These are phyloP conservation scores for Stenodema calcarata DNA, from an alignment of 2,888 invertebrate species.

Conservation along the genomic window DNA sequence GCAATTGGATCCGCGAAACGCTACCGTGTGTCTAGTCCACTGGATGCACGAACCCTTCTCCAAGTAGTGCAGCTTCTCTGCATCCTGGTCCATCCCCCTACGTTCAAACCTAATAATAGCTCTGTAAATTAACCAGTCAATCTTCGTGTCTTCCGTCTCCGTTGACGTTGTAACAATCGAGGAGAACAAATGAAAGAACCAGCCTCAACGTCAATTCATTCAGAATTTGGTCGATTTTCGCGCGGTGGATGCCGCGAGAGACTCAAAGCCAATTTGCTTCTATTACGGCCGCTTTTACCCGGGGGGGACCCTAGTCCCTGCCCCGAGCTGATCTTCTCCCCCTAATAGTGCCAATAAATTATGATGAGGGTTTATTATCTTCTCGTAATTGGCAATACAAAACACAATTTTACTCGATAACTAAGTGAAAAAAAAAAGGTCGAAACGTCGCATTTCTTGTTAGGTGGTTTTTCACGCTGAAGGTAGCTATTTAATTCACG, in stretches of 20 bases:
- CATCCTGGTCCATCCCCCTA: too few species aligned
- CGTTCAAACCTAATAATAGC: too few species aligned
- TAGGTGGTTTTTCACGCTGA: not conserved
- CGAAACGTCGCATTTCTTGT: not conserved
- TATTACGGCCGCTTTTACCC: not conserved
- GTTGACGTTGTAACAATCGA: not conserved
- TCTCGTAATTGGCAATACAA: slow-evolving; percentile 13
- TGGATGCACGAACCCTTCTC: too few species aligned
- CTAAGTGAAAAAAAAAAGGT: not conserved
- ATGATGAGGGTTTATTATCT: slow-evolving; percentile 12
- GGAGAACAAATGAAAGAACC: not conserved
- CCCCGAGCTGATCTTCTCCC: not conserved
- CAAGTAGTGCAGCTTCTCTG: too few species aligned
- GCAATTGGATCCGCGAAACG: too few species aligned
- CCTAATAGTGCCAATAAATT: slow-evolving; percentile 2
- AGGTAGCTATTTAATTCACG: not conserved
- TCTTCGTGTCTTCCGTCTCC: not conserved
- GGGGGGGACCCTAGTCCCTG: not conserved
- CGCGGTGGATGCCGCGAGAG: not conserved
- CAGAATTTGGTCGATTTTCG: not conserved
- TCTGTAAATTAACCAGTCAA: not conserved
- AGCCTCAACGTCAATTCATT: not conserved
- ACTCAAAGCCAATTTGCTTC: not conserved
- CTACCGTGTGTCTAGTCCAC: too few species aligned
- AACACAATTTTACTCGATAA: not conserved